Evolutionary conservation across 2,888 invertebrate species (phyloP), one percentile per base, ranked within the genome.

Genomic region (Acanthoscelides obtectus): DNA sequence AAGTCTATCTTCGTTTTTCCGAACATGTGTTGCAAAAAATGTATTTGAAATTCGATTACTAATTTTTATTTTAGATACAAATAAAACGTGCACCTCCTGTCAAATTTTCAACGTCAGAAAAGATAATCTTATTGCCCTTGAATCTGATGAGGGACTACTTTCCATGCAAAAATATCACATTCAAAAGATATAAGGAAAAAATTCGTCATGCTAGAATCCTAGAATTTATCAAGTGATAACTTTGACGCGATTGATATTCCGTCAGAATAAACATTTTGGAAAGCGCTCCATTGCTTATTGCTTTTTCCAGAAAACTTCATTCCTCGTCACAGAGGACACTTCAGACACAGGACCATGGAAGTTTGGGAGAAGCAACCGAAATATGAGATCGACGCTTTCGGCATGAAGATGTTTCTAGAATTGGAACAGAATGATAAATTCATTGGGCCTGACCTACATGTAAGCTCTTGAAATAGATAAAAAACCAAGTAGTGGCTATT

Each of bases 321-420:
- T 73, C 80, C 86, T 68, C 84, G 84, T 68, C 90, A 89, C 79
- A 88, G 89, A 71, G 91, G 91, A 20, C 91, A 91, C 81, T 92
- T 90, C 82, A 87, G 91, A 64, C 90, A 88, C 76, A 87, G 87
- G 76, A 85, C 87, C 68, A 89, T 89, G 64, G 86, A 88, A 78
- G 86, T 91, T 70, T 93, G 93, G 92, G 92, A 93, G 82, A 91
- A 91, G 2, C 91, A 92, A 86, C 92, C 92, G 1, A 88, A 90
- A 77, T 93, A 93, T 81, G 88, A 88, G 79, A 89, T 93, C 73
- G 86, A 87, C 64, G 91, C 91, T 22, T 93, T 92, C 80, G 91
- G 90, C 0, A 84, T 82, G 73, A 83, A 82, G 72, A 87, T 91
- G 76, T 86, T 86, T 27, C 82, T 91, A 70, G 84, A 86, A 70